Conservation (phyloP, 2,888 invertebrate genomes). For the Thereva nobilitata region DNA sequence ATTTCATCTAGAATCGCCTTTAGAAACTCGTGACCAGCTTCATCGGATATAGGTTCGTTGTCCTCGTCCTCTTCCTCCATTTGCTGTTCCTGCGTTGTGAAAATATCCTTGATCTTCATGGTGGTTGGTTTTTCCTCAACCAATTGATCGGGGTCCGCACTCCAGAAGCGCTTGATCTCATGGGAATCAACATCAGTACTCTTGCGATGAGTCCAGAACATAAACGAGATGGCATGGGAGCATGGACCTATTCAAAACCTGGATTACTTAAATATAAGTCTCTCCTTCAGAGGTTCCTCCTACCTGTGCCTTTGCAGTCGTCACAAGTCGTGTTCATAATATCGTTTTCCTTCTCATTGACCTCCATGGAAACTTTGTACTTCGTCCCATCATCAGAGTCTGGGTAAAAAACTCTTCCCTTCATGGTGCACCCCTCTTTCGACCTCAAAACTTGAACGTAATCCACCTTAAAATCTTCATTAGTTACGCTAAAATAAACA, state of each 20-base stretch:
- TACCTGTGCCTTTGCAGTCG: constrained; percentile 47
- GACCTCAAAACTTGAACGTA: constrained; percentile 51
- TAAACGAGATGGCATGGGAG: constrained; percentile 51
- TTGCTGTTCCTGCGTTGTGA: constrained; percentile 49
- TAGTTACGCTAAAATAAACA: constrained; percentile 37
- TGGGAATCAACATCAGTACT: constrained; percentile 46
- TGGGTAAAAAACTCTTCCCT: constrained; percentile 51
- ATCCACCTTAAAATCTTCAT: constrained; percentile 49
- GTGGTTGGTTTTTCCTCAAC: constrained; percentile 46
- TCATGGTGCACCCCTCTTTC: constrained; percentile 46
- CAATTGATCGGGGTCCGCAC: constrained; percentile 48
- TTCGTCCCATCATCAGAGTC: constrained; percentile 33
- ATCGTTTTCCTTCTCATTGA: constrained; percentile 19
- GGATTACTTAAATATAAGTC: background rate
- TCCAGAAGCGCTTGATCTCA: constrained; percentile 52
- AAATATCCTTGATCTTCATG: constrained; percentile 43
- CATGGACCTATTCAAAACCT: constrained; percentile 47
- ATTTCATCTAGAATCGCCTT: constrained; percentile 53
- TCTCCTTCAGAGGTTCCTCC: background rate
- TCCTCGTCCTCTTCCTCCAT: constrained; percentile 49
- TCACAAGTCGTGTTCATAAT: constrained; percentile 49
- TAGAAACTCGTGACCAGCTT: constrained; percentile 50
- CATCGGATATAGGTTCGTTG: constrained; percentile 44
- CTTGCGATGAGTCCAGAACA: constrained; percentile 54
- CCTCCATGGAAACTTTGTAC: constrained; percentile 6